Conservation (phyloP, 2,888 invertebrate genomes). For the Liodrosophila aerea region DNA sequence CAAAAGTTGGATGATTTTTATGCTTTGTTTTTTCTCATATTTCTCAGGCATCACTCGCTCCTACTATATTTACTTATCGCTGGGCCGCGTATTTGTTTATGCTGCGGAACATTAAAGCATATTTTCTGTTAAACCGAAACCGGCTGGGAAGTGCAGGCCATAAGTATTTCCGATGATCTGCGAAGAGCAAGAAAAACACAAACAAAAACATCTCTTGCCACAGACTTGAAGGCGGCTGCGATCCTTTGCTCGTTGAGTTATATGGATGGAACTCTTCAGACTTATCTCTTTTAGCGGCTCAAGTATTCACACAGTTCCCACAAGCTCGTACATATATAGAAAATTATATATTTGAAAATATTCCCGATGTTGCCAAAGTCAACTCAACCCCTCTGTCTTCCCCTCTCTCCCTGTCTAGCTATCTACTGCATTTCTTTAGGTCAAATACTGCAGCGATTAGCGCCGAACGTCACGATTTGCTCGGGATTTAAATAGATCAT, state of each 20-base stretch:
- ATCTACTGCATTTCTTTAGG: no score
- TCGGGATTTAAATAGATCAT: no score
- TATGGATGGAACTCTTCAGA: background rate
- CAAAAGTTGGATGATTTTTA: background rate
- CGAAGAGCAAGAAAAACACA: background rate
- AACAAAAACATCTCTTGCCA: slow-evolving; percentile 5
- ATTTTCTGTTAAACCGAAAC: slow-evolving; percentile 18
- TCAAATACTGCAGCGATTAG: background rate
- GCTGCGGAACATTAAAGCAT: slow-evolving; percentile 47
- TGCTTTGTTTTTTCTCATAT: slow-evolving; percentile 27
- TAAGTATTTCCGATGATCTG: slow-evolving; percentile 3
- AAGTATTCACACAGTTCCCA: no score
- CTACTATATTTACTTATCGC: slow-evolving; percentile 42
- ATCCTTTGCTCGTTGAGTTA: slow-evolving; percentile 1
- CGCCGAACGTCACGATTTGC: background rate
- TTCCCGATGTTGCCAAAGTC: no score
- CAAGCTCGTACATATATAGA: no score
- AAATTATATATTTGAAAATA: no score
- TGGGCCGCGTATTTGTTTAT: slow-evolving; percentile 34
- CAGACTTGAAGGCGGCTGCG: slow-evolving; percentile 30
- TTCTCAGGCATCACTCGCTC: slow-evolving; percentile 15
- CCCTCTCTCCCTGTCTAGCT: background rate
- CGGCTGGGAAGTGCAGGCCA: slow-evolving; percentile 16
- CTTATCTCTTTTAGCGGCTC: slow-evolving; percentile 4
- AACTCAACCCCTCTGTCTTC: background rate